A percentile compares a stretch with the other conserved stretches of the same genome.
Conservation (phyloP, 2,797 vertebrate genomes). For the Muscicapa striata region DNA sequence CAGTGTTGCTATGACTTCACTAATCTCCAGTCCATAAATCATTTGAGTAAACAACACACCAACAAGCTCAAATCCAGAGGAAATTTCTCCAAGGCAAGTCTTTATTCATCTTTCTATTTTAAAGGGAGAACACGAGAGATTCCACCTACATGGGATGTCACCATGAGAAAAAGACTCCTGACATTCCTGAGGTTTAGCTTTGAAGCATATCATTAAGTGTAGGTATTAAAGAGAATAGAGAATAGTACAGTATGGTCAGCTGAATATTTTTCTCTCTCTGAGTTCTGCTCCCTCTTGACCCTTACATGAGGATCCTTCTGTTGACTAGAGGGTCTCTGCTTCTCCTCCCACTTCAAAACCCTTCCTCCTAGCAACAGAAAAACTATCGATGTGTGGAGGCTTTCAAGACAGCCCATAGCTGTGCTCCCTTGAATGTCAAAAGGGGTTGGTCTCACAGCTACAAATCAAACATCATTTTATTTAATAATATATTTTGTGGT, state of each 20-base stretch:
- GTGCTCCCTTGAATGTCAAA: conserved; percentile 58
- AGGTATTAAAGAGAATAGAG: conserved; percentile 49
- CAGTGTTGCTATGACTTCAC: conserved; percentile 61
- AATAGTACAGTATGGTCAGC: conserved; percentile 33
- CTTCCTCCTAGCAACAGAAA: conserved; percentile 69
- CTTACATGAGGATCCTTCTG: conserved; percentile 54
- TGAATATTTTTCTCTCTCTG: conserved; percentile 43
- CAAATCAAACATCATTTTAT: conserved; percentile 76
- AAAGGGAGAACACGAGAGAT: conserved; percentile 32
- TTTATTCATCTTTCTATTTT: conserved; percentile 57
- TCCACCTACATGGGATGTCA: conserved; percentile 44
- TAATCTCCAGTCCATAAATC: conserved; percentile 68
- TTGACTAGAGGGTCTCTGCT: conserved; percentile 65
- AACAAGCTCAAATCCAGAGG: conserved; percentile 51
- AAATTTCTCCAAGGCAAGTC: conserved; percentile 59
- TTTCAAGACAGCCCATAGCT: conserved; percentile 68
- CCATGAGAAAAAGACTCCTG: conserved; percentile 51
- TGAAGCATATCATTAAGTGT: conserved; percentile 46
- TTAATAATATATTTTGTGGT: conserved; percentile 72
- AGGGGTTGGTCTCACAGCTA: conserved; percentile 67
- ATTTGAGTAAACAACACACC: conserved; percentile 69
- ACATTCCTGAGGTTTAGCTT: conserved; percentile 39
- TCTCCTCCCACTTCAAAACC: conserved; percentile 55
- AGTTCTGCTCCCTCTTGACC: conserved; percentile 67
- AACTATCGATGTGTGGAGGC: conserved; percentile 60